A percentile compares a stretch with the other conserved stretches of the same genome.
Conservation (phyloP, 2,113 vertebrate species). For the Balaeniceps rex region DNA sequence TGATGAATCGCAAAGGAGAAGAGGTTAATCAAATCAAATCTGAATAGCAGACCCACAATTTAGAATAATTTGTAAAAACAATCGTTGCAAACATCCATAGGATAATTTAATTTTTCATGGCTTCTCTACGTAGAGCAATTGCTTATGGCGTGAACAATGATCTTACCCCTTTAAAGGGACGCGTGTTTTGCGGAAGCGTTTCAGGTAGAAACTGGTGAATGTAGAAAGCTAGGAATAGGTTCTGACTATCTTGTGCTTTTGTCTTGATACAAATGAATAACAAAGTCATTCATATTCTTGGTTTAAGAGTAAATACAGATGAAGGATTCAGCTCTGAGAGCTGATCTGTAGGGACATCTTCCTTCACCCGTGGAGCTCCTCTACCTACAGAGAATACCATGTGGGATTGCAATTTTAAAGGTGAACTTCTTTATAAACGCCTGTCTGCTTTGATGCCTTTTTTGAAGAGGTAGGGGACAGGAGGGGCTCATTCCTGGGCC, state of each 20-base stretch:
- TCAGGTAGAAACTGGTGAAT: background rate
- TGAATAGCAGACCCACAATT: background rate
- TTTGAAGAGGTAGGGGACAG: background rate
- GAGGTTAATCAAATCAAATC: background rate
- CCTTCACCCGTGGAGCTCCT: background rate
- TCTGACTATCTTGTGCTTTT: background rate
- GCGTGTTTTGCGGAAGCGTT: background rate
- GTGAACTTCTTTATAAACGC: background rate
- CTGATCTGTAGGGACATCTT: background rate
- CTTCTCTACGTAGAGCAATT: background rate
- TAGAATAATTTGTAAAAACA: background rate
- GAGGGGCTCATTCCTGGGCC: background rate
- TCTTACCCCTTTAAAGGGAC: too few relatives aligned
- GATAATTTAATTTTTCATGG: background rate
- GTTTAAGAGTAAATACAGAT: background rate
- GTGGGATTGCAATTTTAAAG: background rate
- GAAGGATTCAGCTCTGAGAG: background rate
- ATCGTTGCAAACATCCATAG: background rate
- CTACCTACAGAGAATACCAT: background rate
- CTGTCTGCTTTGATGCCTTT: background rate
- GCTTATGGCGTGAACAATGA: accelerated
- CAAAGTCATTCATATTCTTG: background rate
- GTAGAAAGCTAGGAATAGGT: background rate
- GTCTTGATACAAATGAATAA: background rate
- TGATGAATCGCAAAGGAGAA: background rate